A percentile compares a stretch with the other conserved stretches of the same genome.
Evolutionary conservation across 1,140 invertebrate species (phyloP).

Genomic region (Bombus haemorrhoidalis): DNA sequence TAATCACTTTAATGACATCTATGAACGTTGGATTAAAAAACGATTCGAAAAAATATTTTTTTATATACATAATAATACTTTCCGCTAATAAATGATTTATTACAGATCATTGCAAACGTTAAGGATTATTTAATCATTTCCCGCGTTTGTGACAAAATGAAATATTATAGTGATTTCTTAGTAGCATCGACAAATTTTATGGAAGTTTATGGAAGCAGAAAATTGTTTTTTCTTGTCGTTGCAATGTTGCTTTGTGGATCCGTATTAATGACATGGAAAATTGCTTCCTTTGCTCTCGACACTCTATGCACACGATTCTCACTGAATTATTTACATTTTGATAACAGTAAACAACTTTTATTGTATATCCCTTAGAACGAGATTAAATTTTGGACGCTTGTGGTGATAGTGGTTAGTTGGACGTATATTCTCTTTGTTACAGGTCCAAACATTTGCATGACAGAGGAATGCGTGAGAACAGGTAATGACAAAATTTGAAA

Average conservation of each 20-base stretch:
- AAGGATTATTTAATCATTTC: not conserved
- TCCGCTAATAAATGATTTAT: not conserved
- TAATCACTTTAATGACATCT: not conserved
- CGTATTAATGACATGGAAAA: not conserved
- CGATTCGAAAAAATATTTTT: not conserved
- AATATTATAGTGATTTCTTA: too few species aligned
- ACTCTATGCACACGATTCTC: not conserved
- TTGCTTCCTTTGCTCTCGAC: not conserved
- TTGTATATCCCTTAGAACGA: too few species aligned
- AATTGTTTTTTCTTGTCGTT: not conserved
- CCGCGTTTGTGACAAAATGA: too few species aligned
- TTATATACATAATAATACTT: not conserved
- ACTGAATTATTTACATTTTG: not conserved
- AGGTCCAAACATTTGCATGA: constrained; percentile 85
- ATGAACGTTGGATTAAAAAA: not conserved
- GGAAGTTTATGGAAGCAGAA: not conserved
- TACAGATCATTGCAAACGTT: not conserved
- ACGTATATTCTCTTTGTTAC: constrained; percentile 71
- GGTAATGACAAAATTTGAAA: constrained; percentile 76
- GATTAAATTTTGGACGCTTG: too few species aligned
- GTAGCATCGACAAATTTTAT: too few species aligned
- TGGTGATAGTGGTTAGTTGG: too few species aligned
- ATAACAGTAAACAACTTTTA: too few species aligned
- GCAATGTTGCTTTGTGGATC: not conserved
- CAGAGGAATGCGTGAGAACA: constrained; percentile 88